Base-by-base conservation (phyloP, 2,888 invertebrate species). In the Phalera bucephala region DNA sequence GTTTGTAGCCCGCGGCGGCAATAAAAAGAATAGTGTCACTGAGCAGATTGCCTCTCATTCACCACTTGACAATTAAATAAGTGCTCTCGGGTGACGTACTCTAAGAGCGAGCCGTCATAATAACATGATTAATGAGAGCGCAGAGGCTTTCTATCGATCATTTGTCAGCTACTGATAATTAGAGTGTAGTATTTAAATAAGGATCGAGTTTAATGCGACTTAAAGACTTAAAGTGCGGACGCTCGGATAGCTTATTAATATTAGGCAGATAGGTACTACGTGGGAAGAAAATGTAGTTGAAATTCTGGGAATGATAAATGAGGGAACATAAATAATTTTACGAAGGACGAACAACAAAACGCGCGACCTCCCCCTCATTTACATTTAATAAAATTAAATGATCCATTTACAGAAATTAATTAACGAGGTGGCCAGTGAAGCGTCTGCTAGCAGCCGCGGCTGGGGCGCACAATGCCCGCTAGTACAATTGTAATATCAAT, bases 311-410 rank as follows among this genome's bases (percentile, higher is more conserved):
- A 42, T 58, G 46, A 57, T 55, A 50, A 63, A 69, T 63, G 45
- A 42, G 40, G 36, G 40, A 50, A 54, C 52, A 64, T 67, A 58
- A 72, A 75, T 78, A 66, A 75, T 72, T 45, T 52, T 50, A 56
- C 34, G 54, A 64, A 63, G 67, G 64, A 68, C 56, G 60, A 60
- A 57, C 61, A 72, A 72, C 61, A 66, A 66, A 68, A 59, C 71
- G 69, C 65, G 70, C 54, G 54, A 66, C 75, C 79, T 79, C 80
- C 86, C 84, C 80, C 80, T 83, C 73, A 87, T 88, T 89, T 88
- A 80, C 80, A 89, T 87, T 87, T 84, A 84, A 87, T 89, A 72
- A 88, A 88, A 89, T 88, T 89, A 88, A 88, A 89, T 89, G 88
- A 89, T 86, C 76, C 89, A 86, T 88, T 88, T 86, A 84, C 62